A percentile compares a stretch with the other conserved stretches of the same genome.
Conservation (phyloP, 2,797 vertebrate species). For the Arctocebus calabarensis region DNA sequence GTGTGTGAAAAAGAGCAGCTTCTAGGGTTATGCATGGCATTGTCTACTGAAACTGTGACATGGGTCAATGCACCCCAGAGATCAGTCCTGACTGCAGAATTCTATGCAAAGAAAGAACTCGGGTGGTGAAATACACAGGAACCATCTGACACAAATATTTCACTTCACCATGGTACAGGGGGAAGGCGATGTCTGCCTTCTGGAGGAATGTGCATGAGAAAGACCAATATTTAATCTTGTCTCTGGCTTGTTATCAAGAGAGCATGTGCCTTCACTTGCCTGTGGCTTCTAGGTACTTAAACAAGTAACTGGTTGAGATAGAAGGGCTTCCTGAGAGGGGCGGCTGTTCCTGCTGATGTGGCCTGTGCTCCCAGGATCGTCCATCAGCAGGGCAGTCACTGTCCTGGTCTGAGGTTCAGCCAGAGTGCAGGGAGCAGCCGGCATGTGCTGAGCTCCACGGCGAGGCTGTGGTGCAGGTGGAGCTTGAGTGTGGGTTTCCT, state of each 20-base stretch:
- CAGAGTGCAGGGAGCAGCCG: constrained; percentile 33
- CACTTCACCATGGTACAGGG: constrained; percentile 50
- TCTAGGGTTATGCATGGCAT: not conserved
- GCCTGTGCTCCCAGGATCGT: constrained; percentile 66
- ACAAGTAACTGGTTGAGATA: constrained; percentile 85
- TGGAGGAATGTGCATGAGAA: constrained; percentile 77
- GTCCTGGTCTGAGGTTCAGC: constrained; percentile 65
- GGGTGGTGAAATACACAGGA: constrained; percentile 66
- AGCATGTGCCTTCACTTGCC: constrained; percentile 84
- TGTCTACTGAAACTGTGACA: not conserved
- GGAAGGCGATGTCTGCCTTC: constrained; percentile 71
- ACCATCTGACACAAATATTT: constrained; percentile 48
- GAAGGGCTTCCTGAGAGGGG: constrained; percentile 76
- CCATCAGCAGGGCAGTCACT: constrained; percentile 64
- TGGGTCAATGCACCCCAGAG: not conserved
- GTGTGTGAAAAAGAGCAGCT: not conserved
- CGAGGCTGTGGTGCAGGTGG: not conserved
- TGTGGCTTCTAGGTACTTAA: constrained; percentile 87
- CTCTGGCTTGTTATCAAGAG: constrained; percentile 82
- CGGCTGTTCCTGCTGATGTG: constrained; percentile 58
- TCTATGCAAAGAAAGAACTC: constrained; percentile 34
- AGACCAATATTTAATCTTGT: constrained; percentile 85
- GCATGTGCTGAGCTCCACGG: not conserved
- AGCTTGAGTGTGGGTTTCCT: not conserved
- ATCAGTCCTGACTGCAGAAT: constrained; percentile 5